Evolutionary conservation across 2,888 invertebrate species (phyloP).

Genomic region (Eurytoma californica): DNA sequence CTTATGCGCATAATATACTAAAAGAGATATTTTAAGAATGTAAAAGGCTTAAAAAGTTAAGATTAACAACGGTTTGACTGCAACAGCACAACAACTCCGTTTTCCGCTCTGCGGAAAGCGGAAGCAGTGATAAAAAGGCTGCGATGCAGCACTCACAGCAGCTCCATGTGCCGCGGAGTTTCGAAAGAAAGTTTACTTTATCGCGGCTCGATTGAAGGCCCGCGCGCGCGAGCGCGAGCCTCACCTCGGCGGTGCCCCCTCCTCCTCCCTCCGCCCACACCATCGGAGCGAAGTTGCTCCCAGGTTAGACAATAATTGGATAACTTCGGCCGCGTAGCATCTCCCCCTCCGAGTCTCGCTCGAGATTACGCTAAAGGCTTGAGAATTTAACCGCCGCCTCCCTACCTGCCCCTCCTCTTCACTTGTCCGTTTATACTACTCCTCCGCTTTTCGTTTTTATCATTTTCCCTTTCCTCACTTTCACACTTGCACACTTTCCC

Average conservation of each 20-base stretch:
- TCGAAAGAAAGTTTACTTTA: conserved; percentile 73
- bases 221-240: conserved; percentile 52
- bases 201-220: conserved; percentile 66
- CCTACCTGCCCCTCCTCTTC: background rate
- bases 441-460: background rate
- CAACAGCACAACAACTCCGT: background rate
- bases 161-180: conserved; percentile 59
- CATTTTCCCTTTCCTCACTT: no score
- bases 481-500: no score
- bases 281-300: conserved; percentile 67
- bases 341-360: conserved; percentile 58
- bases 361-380: conserved; percentile 67
- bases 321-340: conserved; percentile 71
- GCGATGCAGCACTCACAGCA: background rate
- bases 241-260: conserved; percentile 42
- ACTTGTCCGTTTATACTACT: conserved; percentile 48
- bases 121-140: background rate
- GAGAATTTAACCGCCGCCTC: conserved; percentile 58
- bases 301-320: conserved; percentile 76
- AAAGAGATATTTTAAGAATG: no score
- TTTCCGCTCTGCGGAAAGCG: conserved; percentile 5
- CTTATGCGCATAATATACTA: no score
- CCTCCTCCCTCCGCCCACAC: conserved; percentile 47
- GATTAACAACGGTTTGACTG: no score
- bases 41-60: no score